A percentile compares a stretch with the other conserved stretches of the same genome.
Evolutionary conservation across 2,113 vertebrate genomes (phyloP).

Genomic region (Geococcyx californianus): DNA sequence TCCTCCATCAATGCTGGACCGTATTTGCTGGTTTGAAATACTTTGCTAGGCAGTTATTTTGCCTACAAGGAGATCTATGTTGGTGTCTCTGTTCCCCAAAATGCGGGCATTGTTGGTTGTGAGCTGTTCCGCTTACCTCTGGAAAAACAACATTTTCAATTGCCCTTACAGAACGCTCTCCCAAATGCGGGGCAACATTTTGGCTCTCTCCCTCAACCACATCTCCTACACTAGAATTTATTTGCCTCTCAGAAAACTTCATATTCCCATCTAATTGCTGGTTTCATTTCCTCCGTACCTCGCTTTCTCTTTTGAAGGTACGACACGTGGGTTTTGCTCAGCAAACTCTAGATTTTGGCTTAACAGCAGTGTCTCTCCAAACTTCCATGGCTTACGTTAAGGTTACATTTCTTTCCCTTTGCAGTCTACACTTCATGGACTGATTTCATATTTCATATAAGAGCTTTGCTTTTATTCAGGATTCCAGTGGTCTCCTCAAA

Average conservation of each 20-base stretch:
- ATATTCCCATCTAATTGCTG: background rate
- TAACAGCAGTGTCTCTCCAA: background rate
- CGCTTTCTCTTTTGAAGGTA: background rate
- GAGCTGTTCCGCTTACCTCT: background rate
- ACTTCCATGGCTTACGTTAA: background rate
- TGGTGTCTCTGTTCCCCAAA: background rate
- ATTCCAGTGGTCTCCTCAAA: background rate
- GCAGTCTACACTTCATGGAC: background rate
- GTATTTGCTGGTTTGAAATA: background rate
- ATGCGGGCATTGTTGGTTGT: background rate
- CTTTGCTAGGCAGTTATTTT: background rate
- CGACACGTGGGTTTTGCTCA: background rate
- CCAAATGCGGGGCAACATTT: background rate
- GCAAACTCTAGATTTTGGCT: background rate
- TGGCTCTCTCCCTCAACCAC: background rate
- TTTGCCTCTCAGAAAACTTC: slow-evolving; percentile 14
- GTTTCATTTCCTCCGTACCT: slow-evolving; percentile 17
- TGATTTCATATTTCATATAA: background rate
- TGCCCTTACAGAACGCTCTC: background rate
- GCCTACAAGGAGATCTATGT: slow-evolving; percentile 10
- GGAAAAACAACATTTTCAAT: slow-evolving; percentile 18
- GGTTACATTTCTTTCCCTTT: background rate
- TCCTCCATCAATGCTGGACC: background rate
- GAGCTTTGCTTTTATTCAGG: background rate
- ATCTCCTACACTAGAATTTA: background rate